phyloP scores from a whole-genome alignment of 2,113 vertebrate genomes.

The Pantherophis guttatus region DNA sequence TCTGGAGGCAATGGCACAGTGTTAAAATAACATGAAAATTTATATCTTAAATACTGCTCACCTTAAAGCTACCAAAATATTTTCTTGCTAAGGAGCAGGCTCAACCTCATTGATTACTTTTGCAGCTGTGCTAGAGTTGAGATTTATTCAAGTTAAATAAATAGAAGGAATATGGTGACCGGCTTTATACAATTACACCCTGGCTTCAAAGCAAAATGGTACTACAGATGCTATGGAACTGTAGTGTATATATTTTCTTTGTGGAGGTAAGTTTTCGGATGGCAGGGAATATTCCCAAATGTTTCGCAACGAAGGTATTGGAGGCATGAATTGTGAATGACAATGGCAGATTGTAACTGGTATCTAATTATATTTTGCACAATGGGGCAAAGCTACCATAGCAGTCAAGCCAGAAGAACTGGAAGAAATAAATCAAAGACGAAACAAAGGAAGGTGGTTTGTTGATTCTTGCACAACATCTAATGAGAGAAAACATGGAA shows the following conservation, averaged over 20 bases:
- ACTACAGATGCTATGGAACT: constrained; percentile 47
- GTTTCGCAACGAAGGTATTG: constrained; percentile 51
- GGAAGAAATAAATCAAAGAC: background rate
- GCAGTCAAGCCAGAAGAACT: background rate
- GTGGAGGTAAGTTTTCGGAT: constrained; percentile 58
- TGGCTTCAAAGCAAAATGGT: constrained; percentile 41
- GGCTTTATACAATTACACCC: constrained; percentile 60
- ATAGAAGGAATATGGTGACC: constrained; percentile 50
- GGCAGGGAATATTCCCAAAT: constrained; percentile 56
- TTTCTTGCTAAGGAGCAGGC: constrained; percentile 56
- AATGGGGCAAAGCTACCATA: background rate
- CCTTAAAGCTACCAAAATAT: constrained; percentile 69
- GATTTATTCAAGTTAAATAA: constrained; percentile 52
- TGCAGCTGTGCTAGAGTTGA: constrained; percentile 54
- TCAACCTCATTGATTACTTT: constrained; percentile 54
- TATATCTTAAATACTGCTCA: constrained; percentile 64
- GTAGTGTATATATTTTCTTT: constrained; percentile 43
- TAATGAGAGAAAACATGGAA: background rate
- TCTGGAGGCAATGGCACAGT: constrained; percentile 59
- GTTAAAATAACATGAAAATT: constrained; percentile 68
- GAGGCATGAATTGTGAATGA: constrained; percentile 59
- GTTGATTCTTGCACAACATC: background rate
- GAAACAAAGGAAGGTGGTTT: background rate
- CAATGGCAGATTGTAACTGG: constrained; percentile 50
- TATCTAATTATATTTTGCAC: constrained; percentile 33